Evolutionary conservation across 1,140 invertebrate genomes (phyloP).

Genomic region (Achatina immaculata): DNA sequence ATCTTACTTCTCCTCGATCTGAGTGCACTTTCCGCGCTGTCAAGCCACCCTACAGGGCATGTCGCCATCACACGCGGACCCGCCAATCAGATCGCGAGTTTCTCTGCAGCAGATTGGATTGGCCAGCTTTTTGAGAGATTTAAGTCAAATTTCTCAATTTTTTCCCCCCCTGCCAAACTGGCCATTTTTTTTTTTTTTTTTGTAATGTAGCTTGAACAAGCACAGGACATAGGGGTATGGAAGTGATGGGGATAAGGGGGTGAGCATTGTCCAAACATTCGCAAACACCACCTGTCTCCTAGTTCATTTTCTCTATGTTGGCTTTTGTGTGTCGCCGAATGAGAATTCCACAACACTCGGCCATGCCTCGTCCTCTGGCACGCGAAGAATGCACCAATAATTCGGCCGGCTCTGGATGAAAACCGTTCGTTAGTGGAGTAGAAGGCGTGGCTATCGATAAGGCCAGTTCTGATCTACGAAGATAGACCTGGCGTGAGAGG

Average conservation of each 20-base stretch:
- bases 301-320: not conserved
- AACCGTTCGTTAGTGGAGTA: not conserved
- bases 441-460: not conserved
- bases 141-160: slow-evolving; percentile 7
- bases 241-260: not conserved
- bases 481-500: not conserved
- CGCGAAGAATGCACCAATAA: not conserved
- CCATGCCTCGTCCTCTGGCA: not conserved
- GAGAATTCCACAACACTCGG: not conserved
- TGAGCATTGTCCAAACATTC: not conserved
- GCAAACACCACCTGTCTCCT: not conserved
- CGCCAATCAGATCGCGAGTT: slow-evolving; percentile 20
- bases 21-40: not conserved
- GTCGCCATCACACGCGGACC: not conserved
- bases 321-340: not conserved
- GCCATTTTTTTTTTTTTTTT: not conserved
- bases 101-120: slow-evolving; percentile 19
- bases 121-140: slow-evolving; percentile 22
- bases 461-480: not conserved
- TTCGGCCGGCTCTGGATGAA: not conserved
- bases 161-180: not conserved
- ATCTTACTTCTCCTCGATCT: not conserved
- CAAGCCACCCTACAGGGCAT: slow-evolving; percentile 1
- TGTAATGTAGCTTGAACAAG: too few relatives aligned
- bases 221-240: not conserved